Base-by-base conservation (phyloP, 2,888 invertebrate genomes). In the Temnothorax rugatulus region DNA sequence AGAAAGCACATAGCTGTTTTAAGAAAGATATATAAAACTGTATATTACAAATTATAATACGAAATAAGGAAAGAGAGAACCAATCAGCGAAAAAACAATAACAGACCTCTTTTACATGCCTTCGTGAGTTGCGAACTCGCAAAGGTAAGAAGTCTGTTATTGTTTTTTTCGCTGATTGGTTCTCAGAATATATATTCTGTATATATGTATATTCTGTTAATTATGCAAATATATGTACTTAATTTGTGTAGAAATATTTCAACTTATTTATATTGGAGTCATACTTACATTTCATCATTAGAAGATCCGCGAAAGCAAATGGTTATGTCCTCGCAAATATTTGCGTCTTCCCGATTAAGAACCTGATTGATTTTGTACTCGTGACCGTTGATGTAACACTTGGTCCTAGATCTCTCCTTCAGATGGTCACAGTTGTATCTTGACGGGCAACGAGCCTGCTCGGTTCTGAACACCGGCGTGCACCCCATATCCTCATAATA, bases 391-490 rank as follows among this genome's bases (percentile, higher is more conserved):
- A 87, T 61, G 57, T 93, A 92, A 84, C 94, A 94, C 69, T 93
- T 93, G 34, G 91, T 59, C 0, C 18, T 61, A 1, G 89, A 81
- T 73, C 91, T 85, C 0, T 18, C n/a, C 3, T 88, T 69, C 41
- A 94, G 38, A 52, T 91, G 87, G 5, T 87, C 88, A 54, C 94
- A 94, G 29, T 94, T 79, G 83, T 91, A 94, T 38, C 81, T 86
- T 4, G 59, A 50, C 7, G 94, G 82, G 73, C 93, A 94, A 38
- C 5, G 7, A 2, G 11, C 50, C 50, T 4, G 44, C 90, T 87
- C 47, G 11, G 86, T 90, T 29, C 0, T 13, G 66, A 91, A 92
- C 1, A 93, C 75, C 1, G 93, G 91, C 4, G 69, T 88, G 47
- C 93, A 94, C 0, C 71, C 87, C 2, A 94, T 18, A 11, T 81